Conservation (phyloP, 1,140 invertebrate species). For the Neuroterus valhalla region DNA sequence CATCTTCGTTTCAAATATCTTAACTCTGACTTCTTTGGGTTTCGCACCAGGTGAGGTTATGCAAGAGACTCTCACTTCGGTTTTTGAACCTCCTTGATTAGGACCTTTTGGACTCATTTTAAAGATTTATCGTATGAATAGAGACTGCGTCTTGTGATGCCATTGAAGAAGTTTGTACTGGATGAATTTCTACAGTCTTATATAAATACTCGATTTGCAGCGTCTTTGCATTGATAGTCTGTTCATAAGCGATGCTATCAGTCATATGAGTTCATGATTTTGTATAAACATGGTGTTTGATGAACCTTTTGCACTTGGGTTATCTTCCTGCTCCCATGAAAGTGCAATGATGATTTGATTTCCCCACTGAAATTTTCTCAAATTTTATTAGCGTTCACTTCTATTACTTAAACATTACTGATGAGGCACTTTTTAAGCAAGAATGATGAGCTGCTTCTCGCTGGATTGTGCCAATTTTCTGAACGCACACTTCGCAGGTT, state of each 20-base stretch:
- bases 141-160: slow-evolving; percentile 68
- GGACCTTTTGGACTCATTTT: slow-evolving; percentile 71
- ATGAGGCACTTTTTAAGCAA: too few species aligned
- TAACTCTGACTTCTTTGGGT: slow-evolving; percentile 66
- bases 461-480: too few species aligned
- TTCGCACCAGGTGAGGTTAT: slow-evolving; percentile 64
- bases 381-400: too few species aligned
- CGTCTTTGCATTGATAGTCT: background rate
- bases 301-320: background rate
- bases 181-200: slow-evolving; percentile 47
- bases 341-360: background rate
- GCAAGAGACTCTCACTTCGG: slow-evolving; percentile 69
- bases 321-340: background rate
- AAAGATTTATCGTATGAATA: slow-evolving; percentile 38
- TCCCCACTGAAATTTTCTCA: too few species aligned
- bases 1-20: slow-evolving; percentile 70
- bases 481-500: too few species aligned
- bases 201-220: slow-evolving; percentile 5
- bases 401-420: too few species aligned
- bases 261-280: too few species aligned
- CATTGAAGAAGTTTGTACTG: slow-evolving; percentile 63
- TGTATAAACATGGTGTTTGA: too few species aligned
- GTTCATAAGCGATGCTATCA: background rate
- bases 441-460: too few species aligned
- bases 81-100: slow-evolving; percentile 61